A percentile compares a stretch with the other conserved stretches of the same genome.
Conservation (phyloP, 2,113 vertebrate species). For the Micromys minutus region DNA sequence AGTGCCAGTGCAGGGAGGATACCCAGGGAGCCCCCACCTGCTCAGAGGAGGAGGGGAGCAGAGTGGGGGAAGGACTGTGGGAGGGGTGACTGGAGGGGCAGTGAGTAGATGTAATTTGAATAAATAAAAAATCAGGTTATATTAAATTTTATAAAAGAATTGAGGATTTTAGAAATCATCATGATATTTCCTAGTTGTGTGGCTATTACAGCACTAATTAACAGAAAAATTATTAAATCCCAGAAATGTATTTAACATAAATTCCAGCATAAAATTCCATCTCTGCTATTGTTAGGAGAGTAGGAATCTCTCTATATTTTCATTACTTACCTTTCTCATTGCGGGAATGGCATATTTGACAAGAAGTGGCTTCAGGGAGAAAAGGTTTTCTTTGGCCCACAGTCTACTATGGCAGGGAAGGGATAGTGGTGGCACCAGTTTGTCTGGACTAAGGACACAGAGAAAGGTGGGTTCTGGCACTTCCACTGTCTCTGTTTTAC, state of each 20-base stretch:
- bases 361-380: neutral
- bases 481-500: neutral
- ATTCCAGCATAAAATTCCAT: neutral
- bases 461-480: neutral
- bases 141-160: neutral
- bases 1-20: too few relatives aligned
- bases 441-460: neutral
- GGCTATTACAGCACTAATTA: neutral
- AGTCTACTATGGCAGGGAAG: neutral
- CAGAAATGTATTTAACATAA: slow-evolving; percentile 19
- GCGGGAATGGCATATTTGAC: neutral
- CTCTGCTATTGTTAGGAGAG: too few relatives aligned
- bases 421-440: neutral
- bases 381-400: neutral
- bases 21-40: too few relatives aligned
- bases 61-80: too few relatives aligned
- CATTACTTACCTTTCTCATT: neutral
- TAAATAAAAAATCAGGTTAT: too few relatives aligned
- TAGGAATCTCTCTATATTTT: neutral
- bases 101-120: too few relatives aligned
- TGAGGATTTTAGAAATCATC: slow-evolving; percentile 11
- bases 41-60: too few relatives aligned
- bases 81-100: too few relatives aligned
- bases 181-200: neutral
- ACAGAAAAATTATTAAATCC: neutral